Conservation (phyloP, 30 jellyfish, hydroid and myxozoan species). For the Aurelia aurita region DNA sequence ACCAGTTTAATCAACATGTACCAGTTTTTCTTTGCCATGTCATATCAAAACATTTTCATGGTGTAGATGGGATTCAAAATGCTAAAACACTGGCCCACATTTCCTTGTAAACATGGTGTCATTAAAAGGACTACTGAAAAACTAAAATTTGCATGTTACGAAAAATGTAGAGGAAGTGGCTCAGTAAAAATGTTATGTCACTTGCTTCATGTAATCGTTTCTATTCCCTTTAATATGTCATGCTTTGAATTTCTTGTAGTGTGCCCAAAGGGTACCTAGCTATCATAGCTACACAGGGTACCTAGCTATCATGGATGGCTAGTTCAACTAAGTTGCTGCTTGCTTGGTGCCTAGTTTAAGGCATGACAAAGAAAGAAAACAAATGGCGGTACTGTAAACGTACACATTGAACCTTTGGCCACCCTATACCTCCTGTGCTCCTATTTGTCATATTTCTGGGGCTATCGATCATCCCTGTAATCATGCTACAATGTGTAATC, state of each 20-base stretch:
- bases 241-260: constrained; percentile 73
- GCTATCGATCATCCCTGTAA: background rate
- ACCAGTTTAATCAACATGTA: no score
- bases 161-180: no score
- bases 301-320: constrained; percentile 84
- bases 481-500: background rate
- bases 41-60: no score
- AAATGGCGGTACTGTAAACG: constrained; percentile 71
- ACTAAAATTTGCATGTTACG: no score
- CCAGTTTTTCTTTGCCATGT: no score
- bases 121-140: no score
- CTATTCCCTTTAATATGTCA: constrained; percentile 43
- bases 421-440: constrained; percentile 90
- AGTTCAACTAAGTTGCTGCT: constrained; percentile 35
- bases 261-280: constrained; percentile 74
- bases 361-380: constrained; percentile 71
- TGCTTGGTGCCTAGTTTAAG: constrained; percentile 72
- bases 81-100: no score
- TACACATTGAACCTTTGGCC: constrained; percentile 60
- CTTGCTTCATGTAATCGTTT: background rate
- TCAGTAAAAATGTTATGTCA: no score
- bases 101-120: no score
- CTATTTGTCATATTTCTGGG: background rate
- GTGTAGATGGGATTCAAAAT: no score
- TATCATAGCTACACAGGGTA: constrained; percentile 53